These are phyloP conservation scores for Drosophila antonietae DNA, from an alignment of 2,888 invertebrate genomes.

Conservation along the genomic window DNA sequence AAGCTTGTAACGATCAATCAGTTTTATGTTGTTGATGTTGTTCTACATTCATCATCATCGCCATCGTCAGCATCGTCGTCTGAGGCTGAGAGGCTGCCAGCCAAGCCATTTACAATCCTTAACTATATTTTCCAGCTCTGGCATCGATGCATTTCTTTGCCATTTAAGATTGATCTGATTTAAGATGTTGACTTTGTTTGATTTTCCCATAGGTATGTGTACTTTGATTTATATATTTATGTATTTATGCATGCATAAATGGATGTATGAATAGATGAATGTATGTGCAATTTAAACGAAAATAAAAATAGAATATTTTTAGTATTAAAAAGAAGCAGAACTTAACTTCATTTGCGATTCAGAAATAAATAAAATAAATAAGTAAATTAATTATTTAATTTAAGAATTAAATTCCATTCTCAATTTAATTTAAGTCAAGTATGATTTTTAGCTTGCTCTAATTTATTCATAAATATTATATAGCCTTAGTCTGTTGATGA, in stretches of 20 bases:
- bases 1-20: constrained; percentile 77
- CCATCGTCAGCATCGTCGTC: neutral
- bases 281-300: no score
- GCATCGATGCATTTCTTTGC: constrained; percentile 30
- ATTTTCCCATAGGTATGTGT: neutral
- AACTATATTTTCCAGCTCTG: constrained; percentile 9
- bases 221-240: neutral
- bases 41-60: constrained; percentile 64
- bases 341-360: no score
- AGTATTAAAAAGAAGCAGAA: no score
- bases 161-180: constrained; percentile 31
- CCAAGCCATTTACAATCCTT: neutral
- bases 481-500: no score
- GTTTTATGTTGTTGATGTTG: constrained; percentile 63
- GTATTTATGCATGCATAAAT: no score
- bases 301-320: neutral
- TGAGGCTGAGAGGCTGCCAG: constrained; percentile 11
- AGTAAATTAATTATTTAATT: no score
- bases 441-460: no score
- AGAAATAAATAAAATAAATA: no score
- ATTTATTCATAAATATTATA: no score
- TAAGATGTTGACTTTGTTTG: constrained; percentile 20
- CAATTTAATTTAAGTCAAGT: no score
- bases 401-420: no score
- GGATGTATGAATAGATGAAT: neutral